Evolutionary conservation across 2,888 invertebrate species (phyloP), one percentile per base, ranked within the genome.

Genomic region (Blera fallax): DNA sequence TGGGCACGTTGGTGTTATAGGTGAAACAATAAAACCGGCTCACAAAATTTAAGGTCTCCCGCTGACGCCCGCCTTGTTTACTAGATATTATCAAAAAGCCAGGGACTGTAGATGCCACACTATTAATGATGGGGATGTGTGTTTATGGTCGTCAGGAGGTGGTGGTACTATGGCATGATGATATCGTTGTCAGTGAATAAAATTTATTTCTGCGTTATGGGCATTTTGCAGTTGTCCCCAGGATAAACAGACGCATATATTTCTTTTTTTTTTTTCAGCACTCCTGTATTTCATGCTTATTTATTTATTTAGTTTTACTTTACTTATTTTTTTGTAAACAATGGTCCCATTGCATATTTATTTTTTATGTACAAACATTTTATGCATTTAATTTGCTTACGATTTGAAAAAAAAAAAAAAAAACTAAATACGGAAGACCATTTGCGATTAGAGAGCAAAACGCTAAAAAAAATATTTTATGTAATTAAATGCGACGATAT

Each of bases 271-370:
- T 29, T 8, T 2, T 54, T 10, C 45, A 60, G n/a, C 8, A 37
- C 56, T 56, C 16, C 18, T 70, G 16, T 21, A 14, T 37, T n/a
- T n/a, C n/a, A n/a, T n/a, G n/a, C n/a, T n/a, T n/a, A n/a, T n/a
- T n/a, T n/a, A n/a, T n/a, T n/a, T n/a, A n/a, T n/a, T n/a, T n/a
- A n/a, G n/a, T n/a, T n/a, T n/a, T n/a, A n/a, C n/a, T n/a, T n/a
- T 52, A 32, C 27, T 21, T 11, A 21, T 56, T 14, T 48, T 50
- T 67, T 58, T 58, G 11, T 29, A 50, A 65, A 60, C 18, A 80
- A 58, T 73, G 72, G 80, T 72, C 73, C 65, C 79, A 65, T 65
- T 65, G 40, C 24, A 48, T 60, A n/a, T 43, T 11, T 60, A 6
- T 34, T 21, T 34, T 50, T 14, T 21, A 29, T 32, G n/a, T 64